A percentile compares a stretch with the other conserved stretches of the same genome.
phyloP scores from a whole-genome alignment of 2,797 vertebrate species.

The Tamandua tetradactyla region DNA sequence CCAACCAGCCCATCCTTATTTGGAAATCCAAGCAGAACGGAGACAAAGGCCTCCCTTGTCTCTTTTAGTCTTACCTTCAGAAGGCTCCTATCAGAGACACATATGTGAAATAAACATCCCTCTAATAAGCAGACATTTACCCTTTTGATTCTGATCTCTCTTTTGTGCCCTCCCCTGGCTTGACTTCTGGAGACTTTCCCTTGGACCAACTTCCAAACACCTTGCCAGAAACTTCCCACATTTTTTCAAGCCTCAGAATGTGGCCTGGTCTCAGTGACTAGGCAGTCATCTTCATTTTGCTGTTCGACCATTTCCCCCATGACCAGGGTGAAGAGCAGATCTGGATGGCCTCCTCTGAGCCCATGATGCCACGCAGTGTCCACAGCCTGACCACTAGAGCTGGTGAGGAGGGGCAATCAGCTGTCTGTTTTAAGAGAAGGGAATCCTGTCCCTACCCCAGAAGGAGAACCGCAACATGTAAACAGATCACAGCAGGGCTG shows the following conservation, averaged over 20 bases:
- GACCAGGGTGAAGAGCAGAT: not conserved
- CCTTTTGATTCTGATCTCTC: not conserved
- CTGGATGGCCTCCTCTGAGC: not conserved
- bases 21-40: not conserved
- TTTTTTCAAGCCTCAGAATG: not conserved
- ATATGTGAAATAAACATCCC: not conserved
- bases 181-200: not conserved
- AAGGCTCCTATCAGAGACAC: not conserved
- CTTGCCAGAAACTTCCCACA: not conserved
- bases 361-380: not conserved
- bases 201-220: not conserved
- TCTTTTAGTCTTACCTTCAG: not conserved
- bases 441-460: not conserved
- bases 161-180: not conserved
- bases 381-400: not conserved
- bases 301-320: not conserved
- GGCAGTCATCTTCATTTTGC: not conserved
- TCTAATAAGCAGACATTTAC: not conserved
- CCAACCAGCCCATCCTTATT: not conserved
- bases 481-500: not conserved
- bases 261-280: not conserved
- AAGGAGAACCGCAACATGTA: not conserved
- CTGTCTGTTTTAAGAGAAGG: conserved; percentile 15
- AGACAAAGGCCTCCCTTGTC: not conserved
- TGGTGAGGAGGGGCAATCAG: not conserved